These are phyloP conservation scores for Coracopsis vasa DNA, from an alignment of 2,113 vertebrate species.

Conservation along the genomic window DNA sequence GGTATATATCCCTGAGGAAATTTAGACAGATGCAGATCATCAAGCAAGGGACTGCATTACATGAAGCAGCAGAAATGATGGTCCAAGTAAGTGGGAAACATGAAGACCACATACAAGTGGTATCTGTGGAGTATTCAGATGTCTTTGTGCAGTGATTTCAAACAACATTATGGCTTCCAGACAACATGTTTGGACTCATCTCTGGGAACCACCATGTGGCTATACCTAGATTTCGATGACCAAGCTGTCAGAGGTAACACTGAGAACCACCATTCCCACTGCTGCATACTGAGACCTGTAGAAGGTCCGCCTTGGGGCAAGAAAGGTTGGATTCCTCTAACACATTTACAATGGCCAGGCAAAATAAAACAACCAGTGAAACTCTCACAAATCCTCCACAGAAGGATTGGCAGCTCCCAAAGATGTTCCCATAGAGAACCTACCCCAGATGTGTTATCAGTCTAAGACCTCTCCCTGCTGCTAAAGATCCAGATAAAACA, in stretches of 20 bases:
- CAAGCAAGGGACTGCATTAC: not conserved
- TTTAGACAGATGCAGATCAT: not conserved
- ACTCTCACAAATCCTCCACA: not conserved
- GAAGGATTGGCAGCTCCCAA: not conserved
- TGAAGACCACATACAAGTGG: not conserved
- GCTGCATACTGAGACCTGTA: not conserved
- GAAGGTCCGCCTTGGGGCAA: not conserved
- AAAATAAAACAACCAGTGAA: not conserved
- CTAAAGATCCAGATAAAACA: not conserved
- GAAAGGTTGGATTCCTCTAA: not conserved
- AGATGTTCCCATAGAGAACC: not conserved
- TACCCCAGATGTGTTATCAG: not conserved
- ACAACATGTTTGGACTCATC: rapidly evolving
- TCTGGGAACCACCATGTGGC: not conserved
- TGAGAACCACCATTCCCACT: not conserved
- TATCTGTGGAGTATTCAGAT: not conserved
- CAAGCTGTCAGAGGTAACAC: not conserved
- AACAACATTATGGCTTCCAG: not conserved
- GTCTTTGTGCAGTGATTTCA: not conserved
- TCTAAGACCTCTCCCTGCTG: not conserved
- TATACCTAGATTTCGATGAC: not conserved
- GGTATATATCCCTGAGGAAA: not conserved
- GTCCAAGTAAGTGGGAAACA: not conserved
- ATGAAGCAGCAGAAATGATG: not conserved
- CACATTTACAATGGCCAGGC: not conserved